A percentile compares a stretch with the other conserved stretches of the same genome.
phyloP scores from a whole-genome alignment of 1,140 invertebrate genomes.

The Mamestra configurata region DNA sequence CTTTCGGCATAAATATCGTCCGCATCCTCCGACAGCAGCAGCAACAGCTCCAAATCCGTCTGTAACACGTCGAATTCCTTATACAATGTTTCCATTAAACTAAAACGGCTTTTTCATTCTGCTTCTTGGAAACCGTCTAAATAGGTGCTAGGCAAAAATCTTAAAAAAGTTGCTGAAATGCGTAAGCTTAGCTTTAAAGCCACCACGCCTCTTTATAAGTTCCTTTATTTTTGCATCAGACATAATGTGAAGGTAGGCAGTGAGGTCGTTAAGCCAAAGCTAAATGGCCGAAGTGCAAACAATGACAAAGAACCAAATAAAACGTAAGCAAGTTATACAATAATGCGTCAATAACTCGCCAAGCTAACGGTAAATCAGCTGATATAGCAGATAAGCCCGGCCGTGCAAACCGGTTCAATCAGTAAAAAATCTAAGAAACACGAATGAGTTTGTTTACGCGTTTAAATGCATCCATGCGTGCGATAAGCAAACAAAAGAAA shows the following conservation, averaged over 20 bases:
- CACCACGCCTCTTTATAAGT: constrained; percentile 43
- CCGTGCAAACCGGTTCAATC: background rate
- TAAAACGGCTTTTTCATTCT: background rate
- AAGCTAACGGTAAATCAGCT: background rate
- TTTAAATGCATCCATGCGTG: background rate
- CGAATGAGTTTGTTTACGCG: constrained; percentile 6
- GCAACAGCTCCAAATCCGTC: constrained; percentile 54
- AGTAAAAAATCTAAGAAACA: background rate
- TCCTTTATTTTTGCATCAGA: constrained; percentile 45
- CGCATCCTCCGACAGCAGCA: too few species aligned
- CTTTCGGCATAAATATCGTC: constrained; percentile 47
- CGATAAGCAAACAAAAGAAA: background rate
- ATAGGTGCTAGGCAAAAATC: constrained; percentile 24
- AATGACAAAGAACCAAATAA: background rate
- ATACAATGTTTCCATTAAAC: constrained; percentile 6
- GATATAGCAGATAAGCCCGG: constrained; percentile 1
- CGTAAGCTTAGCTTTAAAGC: constrained; percentile 46
- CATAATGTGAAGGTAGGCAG: constrained; percentile 10
- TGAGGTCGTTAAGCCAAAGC: background rate
- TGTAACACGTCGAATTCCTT: constrained; percentile 43
- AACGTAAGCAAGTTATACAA: background rate
- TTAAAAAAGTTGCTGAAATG: constrained; percentile 47
- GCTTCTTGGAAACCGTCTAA: constrained; percentile 44
- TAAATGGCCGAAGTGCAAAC: background rate
- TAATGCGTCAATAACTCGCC: background rate